A percentile compares a stretch with the other conserved stretches of the same genome.
These are phyloP conservation scores for Sorex fumeus DNA, from an alignment of 2,113 vertebrate genomes.

Conservation along the genomic window DNA sequence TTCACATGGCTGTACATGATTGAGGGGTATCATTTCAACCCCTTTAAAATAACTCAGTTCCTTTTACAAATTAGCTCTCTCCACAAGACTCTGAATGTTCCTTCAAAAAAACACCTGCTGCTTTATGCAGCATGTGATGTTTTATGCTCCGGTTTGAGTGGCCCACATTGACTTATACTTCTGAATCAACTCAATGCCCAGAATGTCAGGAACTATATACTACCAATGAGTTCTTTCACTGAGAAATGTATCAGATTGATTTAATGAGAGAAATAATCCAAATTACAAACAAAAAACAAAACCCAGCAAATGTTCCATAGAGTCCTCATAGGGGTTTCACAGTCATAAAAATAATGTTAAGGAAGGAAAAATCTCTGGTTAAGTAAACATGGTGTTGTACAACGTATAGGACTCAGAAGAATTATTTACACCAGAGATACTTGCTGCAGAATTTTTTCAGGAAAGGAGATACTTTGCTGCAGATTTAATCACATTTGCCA, in stretches of 20 bases:
- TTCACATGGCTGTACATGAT: background rate
- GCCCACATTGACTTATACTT: background rate
- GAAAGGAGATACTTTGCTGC: background rate
- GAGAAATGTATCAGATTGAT: no score
- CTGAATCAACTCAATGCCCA: background rate
- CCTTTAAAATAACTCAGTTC: background rate
- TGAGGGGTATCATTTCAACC: background rate
- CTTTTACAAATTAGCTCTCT: background rate
- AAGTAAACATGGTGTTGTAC: background rate
- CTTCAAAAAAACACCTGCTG: background rate
- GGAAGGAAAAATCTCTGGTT: background rate
- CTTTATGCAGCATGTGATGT: background rate
- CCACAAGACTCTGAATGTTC: background rate
- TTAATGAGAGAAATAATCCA: no score
- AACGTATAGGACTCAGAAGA: background rate
- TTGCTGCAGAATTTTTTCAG: background rate
- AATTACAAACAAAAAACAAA: background rate
- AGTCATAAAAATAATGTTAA: background rate
- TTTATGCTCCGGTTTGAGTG: background rate
- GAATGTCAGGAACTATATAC: no score
- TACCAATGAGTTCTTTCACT: no score
- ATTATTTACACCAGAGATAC: conserved; percentile 1
- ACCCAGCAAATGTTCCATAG: background rate
- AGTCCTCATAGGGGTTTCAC: background rate
- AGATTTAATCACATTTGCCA: background rate